These are phyloP conservation scores for Himalopsyche japonica DNA, from an alignment of 2,888 invertebrate genomes.

Conservation along the genomic window DNA sequence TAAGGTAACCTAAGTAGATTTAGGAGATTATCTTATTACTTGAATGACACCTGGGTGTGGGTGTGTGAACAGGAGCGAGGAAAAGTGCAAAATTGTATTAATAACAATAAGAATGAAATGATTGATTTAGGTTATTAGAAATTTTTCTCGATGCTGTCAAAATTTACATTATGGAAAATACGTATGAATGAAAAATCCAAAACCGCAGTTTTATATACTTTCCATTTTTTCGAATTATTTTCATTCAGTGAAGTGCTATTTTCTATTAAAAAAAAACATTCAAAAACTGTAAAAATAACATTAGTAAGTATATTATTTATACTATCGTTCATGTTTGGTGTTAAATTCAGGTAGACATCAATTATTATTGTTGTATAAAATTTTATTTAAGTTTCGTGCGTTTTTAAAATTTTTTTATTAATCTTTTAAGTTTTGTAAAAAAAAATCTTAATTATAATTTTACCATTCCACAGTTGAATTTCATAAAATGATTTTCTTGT, in stretches of 20 bases:
- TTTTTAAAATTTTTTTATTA: slow-evolving; percentile 17
- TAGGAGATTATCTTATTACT: slow-evolving; percentile 30
- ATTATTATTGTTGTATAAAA: neutral
- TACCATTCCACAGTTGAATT: slow-evolving; percentile 19
- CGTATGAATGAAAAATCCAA: neutral
- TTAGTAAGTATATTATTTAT: neutral
- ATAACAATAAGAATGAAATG: slow-evolving; percentile 33
- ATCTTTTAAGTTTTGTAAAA: slow-evolving; percentile 13
- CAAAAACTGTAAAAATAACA: no score
- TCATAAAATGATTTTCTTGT: slow-evolving; percentile 1
- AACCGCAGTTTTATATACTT: neutral
- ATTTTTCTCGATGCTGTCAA: neutral
- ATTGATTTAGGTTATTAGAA: slow-evolving; percentile 12
- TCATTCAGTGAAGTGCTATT: no score
- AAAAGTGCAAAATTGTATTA: slow-evolving; percentile 40
- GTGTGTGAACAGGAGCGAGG: slow-evolving; percentile 28
- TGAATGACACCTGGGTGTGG: slow-evolving; percentile 30
- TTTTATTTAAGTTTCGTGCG: slow-evolving; percentile 15
- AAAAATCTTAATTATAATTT: slow-evolving; percentile 15
- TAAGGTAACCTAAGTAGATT: slow-evolving; percentile 32
- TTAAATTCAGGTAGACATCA: neutral
- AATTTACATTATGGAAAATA: neutral
- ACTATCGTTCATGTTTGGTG: neutral
- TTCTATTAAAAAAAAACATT: no score
- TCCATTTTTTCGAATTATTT: no score